Conservation (phyloP, 1,140 invertebrate species). For the Pseudomyrmex dendroicus region DNA sequence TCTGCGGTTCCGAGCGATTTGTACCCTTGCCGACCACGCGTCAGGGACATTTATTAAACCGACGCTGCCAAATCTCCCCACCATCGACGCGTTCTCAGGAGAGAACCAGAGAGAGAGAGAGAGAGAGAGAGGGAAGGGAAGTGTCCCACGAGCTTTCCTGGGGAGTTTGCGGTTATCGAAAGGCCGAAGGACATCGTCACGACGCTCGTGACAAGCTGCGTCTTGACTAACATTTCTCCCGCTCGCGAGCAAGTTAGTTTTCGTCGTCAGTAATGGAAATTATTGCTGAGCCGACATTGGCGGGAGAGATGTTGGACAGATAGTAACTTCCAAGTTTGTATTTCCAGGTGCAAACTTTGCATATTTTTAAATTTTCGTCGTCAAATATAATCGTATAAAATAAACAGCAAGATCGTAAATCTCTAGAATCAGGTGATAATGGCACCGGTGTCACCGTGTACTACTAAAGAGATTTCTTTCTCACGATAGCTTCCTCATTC, state of each 20-base stretch:
- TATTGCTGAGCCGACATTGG: not conserved
- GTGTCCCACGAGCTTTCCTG: constrained; percentile 21
- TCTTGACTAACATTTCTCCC: not conserved
- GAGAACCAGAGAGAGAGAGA: not conserved
- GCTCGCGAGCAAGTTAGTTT: not conserved
- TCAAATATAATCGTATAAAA: not conserved
- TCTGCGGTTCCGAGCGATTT: constrained; percentile 82
- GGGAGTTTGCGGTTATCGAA: constrained; percentile 56
- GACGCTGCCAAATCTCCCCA: constrained; percentile 28
- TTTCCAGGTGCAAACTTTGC: not conserved
- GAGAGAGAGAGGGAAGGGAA: not conserved
- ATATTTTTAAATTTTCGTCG: not conserved
- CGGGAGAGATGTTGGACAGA: not conserved
- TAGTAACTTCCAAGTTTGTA: not conserved
- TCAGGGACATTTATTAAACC: constrained; percentile 81
- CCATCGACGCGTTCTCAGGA: constrained; percentile 36
- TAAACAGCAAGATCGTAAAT: not conserved
- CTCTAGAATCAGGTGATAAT: not conserved
- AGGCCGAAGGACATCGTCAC: not conserved
- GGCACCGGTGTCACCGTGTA: not conserved
- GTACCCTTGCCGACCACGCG: constrained; percentile 78
- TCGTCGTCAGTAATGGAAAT: not conserved
- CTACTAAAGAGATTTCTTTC: constrained; percentile 30
- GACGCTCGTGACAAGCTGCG: not conserved
- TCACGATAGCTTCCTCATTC: not conserved